These are phyloP conservation scores for Melieria omissa DNA, from an alignment of 2,888 invertebrate species.

Conservation along the genomic window DNA sequence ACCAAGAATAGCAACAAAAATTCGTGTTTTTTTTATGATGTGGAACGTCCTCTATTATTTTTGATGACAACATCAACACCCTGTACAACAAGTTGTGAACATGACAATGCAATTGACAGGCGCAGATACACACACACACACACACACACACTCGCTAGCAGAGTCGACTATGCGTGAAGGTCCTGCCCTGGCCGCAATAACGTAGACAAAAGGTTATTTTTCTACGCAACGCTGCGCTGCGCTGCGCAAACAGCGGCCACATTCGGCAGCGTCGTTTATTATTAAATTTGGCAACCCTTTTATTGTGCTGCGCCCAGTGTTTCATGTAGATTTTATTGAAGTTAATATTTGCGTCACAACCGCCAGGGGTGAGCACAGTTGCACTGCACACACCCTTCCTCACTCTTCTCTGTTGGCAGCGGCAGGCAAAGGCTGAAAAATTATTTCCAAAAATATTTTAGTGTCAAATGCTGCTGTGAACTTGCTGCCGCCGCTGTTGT, in stretches of 20 bases:
- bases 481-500: neutral
- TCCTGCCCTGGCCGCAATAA: neutral
- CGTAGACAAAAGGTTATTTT: neutral
- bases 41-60: neutral
- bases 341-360: slow-evolving; percentile 50
- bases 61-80: slow-evolving; percentile 58
- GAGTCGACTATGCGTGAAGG: neutral
- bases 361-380: slow-evolving; percentile 21
- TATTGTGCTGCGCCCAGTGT: neutral
- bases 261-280: slow-evolving; percentile 44
- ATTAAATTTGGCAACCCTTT: slow-evolving; percentile 47
- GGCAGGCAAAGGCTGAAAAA: neutral
- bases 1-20: neutral
- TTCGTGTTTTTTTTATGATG: neutral
- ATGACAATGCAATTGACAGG: slow-evolving; percentile 59
- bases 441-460: neutral
- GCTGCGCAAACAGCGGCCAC: slow-evolving; percentile 19
- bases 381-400: neutral
- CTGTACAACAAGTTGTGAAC: slow-evolving; percentile 61
- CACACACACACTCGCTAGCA: neutral
- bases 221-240: neutral
- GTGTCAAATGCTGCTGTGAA: slow-evolving; percentile 18
- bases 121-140: neutral
- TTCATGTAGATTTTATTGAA: slow-evolving; percentile 56
- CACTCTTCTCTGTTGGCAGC: neutral